Percentiles rank a stretch among this genome's conserved stretches.
phyloP scores from a whole-genome alignment of 1,140 invertebrate species.

The Anadara kagoshimensis region DNA sequence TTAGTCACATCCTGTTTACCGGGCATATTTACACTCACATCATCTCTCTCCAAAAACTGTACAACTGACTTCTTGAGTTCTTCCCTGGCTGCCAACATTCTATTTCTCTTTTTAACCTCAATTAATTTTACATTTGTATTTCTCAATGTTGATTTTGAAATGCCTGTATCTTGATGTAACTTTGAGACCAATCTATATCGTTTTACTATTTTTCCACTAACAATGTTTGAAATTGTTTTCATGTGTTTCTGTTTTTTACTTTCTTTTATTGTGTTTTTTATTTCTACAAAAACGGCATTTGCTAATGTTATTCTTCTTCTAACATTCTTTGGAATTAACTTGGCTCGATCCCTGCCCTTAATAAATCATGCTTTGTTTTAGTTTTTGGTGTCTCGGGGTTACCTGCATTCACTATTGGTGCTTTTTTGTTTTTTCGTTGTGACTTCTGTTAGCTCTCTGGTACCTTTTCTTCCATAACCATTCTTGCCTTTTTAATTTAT shows the following conservation, averaged over 20 bases:
- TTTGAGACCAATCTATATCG: not conserved
- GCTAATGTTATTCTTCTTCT: not conserved
- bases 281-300: not conserved
- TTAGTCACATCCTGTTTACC: slow-evolving; percentile 5
- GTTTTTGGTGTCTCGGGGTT: not conserved
- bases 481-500: not conserved
- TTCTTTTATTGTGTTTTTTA: not conserved
- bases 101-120: not conserved
- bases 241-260: not conserved
- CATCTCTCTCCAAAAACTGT: not conserved
- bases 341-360: not conserved
- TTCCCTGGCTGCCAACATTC: not conserved
- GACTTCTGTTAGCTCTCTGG: not conserved
- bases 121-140: not conserved
- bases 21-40: slow-evolving; percentile 8
- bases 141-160: not conserved
- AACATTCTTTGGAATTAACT: not conserved
- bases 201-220: not conserved
- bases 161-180: not conserved
- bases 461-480: not conserved
- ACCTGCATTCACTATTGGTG: not conserved
- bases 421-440: not conserved
- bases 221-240: not conserved
- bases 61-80: not conserved
- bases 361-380: not conserved